Percentiles rank a stretch among this genome's conserved stretches.
Conservation (phyloP, 2,113 vertebrate species). For the Okapia johnstoni region DNA sequence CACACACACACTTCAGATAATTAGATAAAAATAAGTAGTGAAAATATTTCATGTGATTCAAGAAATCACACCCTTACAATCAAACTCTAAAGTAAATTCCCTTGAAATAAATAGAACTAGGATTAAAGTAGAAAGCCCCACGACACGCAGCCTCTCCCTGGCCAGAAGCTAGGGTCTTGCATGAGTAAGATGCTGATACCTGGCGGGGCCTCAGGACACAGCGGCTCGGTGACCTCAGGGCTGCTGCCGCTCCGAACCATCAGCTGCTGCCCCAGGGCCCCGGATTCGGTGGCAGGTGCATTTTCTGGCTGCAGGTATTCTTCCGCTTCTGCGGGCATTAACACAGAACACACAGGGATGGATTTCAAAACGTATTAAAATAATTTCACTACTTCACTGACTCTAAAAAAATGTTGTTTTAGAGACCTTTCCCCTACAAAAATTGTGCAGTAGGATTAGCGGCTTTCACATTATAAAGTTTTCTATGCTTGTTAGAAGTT, state of each 20-base stretch:
- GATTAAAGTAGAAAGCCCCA: not conserved
- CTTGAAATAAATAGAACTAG: not conserved
- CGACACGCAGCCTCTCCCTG: not conserved
- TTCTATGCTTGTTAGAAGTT: not conserved
- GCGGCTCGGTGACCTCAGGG: conserved; percentile 91
- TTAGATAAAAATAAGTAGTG: not conserved
- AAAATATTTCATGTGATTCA: not conserved
- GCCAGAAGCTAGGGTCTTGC: not conserved
- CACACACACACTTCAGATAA: not conserved
- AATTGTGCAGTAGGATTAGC: not conserved
- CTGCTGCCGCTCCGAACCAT: conserved; percentile 93
- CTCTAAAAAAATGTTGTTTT: not conserved
- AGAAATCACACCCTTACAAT: conserved; percentile 3
- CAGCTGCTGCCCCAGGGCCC: conserved; percentile 76
- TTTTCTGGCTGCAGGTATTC: conserved; percentile 89
- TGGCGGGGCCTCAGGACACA: conserved; percentile 83
- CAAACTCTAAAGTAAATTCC: not conserved
- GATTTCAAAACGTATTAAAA: not conserved
- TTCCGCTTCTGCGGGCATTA: conserved; percentile 87
- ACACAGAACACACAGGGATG: conserved; percentile 15
- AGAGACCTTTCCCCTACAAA: not conserved
- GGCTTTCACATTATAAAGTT: not conserved
- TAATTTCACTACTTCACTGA: not conserved
- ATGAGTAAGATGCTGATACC: conserved; percentile 74
- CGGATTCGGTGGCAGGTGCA: conserved; percentile 77